Evolutionary conservation across 2,113 vertebrate species (phyloP), one percentile per base, ranked within the genome.

Genomic region (Pseudorhombus dupliciocellatus): DNA sequence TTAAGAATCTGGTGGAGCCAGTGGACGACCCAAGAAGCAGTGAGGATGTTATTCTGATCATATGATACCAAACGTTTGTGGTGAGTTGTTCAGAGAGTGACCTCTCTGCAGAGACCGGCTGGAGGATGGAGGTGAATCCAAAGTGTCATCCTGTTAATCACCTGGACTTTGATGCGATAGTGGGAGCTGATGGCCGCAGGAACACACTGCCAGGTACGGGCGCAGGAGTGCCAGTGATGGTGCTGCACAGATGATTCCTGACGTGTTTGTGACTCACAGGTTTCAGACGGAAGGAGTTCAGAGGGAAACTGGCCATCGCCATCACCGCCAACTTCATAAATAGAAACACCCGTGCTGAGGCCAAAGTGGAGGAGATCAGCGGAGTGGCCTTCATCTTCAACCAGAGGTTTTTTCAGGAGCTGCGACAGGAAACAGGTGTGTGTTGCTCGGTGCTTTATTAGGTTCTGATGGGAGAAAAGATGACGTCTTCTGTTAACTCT

Each of bases 321-420:
- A 96, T 99, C 83, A 99, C 97, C 0, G 97, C 98, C 0, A 99
- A 99, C 89, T 99, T 99, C 73, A 98, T 96, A 72, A 99, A 99
- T 87, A 94, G 96, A 48, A 95, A 98, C 89, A 97, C 96, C 10
- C 95, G 95, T 1, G 97, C 96, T 0, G 98, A 99, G 86, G 97
- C 98, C 89, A 97, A 97, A 89, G 98, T 98, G 73, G 95, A 99
- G 75, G 98, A 99, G 90, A 97, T 99, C 89, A 97, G 97, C 0
- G 97, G 98, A 0, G 98, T 99, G 80, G 98, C 98, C 54, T 99
- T 97, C 80, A 99, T 99, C 93, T 99, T 99, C 91, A 99, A 99
- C 89, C 97, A 98, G 83, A 96, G 96, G 80, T 99, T 99, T 87
- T 99, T 99, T 88, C 95, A 96, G 87, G 96, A 98, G 6, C 93